Evolutionary conservation across 2,888 invertebrate genomes (phyloP).

Genomic region (Lysandra bellargus): DNA sequence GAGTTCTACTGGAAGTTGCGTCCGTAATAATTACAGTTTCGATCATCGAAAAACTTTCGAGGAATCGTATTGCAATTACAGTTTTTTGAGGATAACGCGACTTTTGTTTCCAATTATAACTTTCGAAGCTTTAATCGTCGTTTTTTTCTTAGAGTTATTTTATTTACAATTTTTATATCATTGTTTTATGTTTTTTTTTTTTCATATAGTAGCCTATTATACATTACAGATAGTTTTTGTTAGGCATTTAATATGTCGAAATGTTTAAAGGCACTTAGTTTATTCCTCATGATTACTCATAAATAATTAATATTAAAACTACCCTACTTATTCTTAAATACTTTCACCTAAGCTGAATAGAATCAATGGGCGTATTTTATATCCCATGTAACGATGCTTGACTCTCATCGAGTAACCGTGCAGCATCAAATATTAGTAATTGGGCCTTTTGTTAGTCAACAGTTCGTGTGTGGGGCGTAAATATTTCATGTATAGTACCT

Average conservation of each 20-base stretch:
- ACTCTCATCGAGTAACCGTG: neutral
- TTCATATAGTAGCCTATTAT: too few relatives aligned
- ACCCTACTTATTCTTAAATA: neutral
- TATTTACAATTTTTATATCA: neutral
- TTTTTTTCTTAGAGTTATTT: neutral
- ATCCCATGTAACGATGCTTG: neutral
- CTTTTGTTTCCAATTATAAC: slow-evolving; percentile 23
- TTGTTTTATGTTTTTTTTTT: too few relatives aligned
- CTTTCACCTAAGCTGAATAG: neutral
- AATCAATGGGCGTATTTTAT: neutral
- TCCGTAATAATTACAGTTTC: slow-evolving; percentile 24
- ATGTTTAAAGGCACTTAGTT: too few relatives aligned
- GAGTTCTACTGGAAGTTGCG: slow-evolving; percentile 30
- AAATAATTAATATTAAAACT: too few relatives aligned
- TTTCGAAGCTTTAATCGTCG: neutral
- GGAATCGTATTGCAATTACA: slow-evolving; percentile 23
- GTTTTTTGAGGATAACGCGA: slow-evolving; percentile 11
- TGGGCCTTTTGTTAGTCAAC: slow-evolving; percentile 26
- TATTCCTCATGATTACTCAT: too few relatives aligned
- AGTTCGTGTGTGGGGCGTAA: neutral
- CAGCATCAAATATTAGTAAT: slow-evolving; percentile 20
- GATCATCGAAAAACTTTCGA: slow-evolving; percentile 27
- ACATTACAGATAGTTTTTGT: too few relatives aligned
- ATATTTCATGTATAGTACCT: slow-evolving; percentile 8
- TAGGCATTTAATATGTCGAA: too few relatives aligned